Evolutionary conservation across 2,113 vertebrate genomes (phyloP), one percentile per base, ranked within the genome.

Genomic region (Morone saxatilis): DNA sequence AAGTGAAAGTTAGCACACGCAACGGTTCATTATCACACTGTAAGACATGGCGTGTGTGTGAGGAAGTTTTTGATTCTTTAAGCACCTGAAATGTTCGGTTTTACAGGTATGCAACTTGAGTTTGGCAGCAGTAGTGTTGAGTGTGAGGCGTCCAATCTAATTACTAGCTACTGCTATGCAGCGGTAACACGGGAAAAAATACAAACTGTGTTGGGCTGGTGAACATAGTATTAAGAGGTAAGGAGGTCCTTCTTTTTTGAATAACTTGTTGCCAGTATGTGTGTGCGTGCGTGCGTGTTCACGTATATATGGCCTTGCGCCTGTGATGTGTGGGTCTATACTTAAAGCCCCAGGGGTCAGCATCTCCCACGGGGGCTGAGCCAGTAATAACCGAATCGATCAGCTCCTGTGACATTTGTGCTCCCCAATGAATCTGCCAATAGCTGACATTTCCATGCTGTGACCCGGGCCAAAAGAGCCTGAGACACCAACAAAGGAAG

Each of bases 351-450:
- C 22, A 22, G 80, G 90, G 85, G 71, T 70, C 65, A 48, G 41
- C 7, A 20, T 86, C 80, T 82, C 81, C 19, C 71, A 20, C 50
- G 31, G 61, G n/a, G 54, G 51, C 70, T 22, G 9, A 68, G 87
- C 85, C 81, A 87, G 87, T 92, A 91, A 91, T 81, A 92, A 84
- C 78, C 48, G 6, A 54, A 95, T 93, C 48, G 93, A 95, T 93
- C 81, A 69, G 71, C 43, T 73, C 78, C 83, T 71, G 45, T 90
- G 90, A 92, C 92, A 92, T 87, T 91, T 92, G 84, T 88, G 85
- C 82, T 81, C 71, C 74, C 79, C 74, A 80, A 78, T 89, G 59
- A 90, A 83, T 71, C 77, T 77, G 89, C 81, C 78, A 56, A 87
- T 82, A 78, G 45, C 51, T 94, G 93, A 92, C 89, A 93, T 92